phyloP scores from a whole-genome alignment of 1,140 invertebrate genomes.

The Maniola jurtina region DNA sequence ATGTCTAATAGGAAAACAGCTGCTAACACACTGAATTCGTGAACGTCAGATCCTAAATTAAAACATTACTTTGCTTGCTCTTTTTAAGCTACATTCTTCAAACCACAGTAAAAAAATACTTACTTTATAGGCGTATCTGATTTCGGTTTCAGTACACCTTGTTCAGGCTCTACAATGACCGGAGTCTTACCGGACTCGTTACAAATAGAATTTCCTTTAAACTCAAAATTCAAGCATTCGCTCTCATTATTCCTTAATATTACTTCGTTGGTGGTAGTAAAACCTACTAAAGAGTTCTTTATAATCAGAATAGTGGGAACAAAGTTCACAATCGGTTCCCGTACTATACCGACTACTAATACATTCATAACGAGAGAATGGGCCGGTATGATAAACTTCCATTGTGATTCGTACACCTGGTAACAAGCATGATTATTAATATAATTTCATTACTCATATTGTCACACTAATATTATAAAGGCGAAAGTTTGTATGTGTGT shows the following conservation, averaged over 20 bases:
- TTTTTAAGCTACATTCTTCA: conserved; percentile 1
- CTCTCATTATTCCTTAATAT: conserved; percentile 61
- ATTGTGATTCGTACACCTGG: conserved; percentile 65
- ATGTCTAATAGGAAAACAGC: too few species aligned
- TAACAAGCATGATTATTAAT: conserved; percentile 18
- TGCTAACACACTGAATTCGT: too few species aligned
- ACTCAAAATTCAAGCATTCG: conserved; percentile 60
- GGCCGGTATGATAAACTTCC: conserved; percentile 60
- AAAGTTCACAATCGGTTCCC: conserved; percentile 63
- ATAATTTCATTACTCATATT: too few species aligned
- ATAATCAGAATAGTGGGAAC: conserved; percentile 63
- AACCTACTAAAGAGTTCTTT: conserved; percentile 64
- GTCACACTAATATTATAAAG: too few species aligned
- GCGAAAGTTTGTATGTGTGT: too few species aligned
- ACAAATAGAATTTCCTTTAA: conserved; percentile 68
- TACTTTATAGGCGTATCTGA: conserved; percentile 64
- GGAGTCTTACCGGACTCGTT: conserved; percentile 65
- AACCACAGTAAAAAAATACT: conserved; percentile 23
- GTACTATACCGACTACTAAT: conserved; percentile 60
- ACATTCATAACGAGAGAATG: conserved; percentile 52
- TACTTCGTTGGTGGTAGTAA: conserved; percentile 50
- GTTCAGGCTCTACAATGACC: conserved; percentile 55
- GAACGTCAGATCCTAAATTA: too few species aligned
- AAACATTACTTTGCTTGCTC: too few species aligned
- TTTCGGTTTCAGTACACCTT: conserved; percentile 53